These are phyloP conservation scores for Chloroceryle inda DNA, from an alignment of 2,797 vertebrate species.

Conservation along the genomic window DNA sequence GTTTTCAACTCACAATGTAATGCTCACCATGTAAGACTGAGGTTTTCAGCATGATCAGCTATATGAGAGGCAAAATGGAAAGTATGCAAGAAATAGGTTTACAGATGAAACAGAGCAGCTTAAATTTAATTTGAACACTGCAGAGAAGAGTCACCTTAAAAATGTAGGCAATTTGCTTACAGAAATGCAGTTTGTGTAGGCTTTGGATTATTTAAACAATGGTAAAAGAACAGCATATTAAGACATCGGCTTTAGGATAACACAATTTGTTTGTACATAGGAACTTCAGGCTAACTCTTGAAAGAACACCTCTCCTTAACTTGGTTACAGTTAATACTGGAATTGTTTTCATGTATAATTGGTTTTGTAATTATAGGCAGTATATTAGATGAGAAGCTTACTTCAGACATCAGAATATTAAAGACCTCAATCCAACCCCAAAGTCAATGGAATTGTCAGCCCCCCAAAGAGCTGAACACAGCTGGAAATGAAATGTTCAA, in stretches of 20 bases:
- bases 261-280: not conserved
- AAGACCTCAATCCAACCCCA: not conserved
- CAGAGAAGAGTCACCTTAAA: not conserved
- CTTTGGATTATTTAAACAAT: not conserved
- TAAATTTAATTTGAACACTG: not conserved
- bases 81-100: not conserved
- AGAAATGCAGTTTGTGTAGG: not conserved
- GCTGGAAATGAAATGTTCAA: not conserved
- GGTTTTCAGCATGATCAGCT: not conserved
- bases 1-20: not conserved
- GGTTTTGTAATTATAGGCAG: not conserved
- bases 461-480: not conserved
- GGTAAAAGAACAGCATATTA: rapidly evolving
- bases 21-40: not conserved
- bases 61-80: not conserved
- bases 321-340: not conserved
- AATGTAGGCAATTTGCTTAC: not conserved
- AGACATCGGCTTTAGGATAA: not conserved
- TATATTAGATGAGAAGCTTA: not conserved
- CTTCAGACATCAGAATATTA: not conserved
- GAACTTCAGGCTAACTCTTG: not conserved
- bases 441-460: not conserved
- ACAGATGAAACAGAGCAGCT: not conserved
- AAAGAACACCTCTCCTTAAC: not conserved
- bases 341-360: not conserved